Percentiles rank a stretch among this genome's conserved stretches.
Evolutionary conservation across 2,888 invertebrate species (phyloP).

Genomic region (Cosmia trapezina): DNA sequence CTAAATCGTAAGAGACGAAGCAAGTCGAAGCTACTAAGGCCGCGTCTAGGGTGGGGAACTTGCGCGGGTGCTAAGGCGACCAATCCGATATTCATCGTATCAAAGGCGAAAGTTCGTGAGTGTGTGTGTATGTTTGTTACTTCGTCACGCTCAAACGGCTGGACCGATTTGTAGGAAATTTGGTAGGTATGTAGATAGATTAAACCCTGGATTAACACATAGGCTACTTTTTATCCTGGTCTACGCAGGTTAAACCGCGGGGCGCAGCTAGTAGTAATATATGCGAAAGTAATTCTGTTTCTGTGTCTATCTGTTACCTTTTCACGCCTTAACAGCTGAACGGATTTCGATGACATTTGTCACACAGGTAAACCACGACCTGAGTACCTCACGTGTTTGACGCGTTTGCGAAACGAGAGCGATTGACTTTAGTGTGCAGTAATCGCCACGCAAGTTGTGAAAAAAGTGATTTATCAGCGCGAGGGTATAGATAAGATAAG

Average conservation of each 20-base stretch:
- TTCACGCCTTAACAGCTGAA: neutral
- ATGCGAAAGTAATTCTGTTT: too few species aligned
- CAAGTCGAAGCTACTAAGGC: slow-evolving; percentile 22
- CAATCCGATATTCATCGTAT: too few species aligned
- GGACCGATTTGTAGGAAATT: too few species aligned
- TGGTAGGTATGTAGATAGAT: too few species aligned
- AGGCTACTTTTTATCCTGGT: too few species aligned
- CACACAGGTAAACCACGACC: neutral
- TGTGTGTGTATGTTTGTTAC: neutral
- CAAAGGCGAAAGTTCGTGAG: neutral
- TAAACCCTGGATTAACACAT: too few species aligned
- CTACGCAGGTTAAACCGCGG: too few species aligned
- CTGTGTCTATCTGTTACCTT: neutral
- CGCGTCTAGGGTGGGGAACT: neutral
- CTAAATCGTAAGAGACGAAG: slow-evolving; percentile 22
- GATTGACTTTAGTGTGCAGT: neutral
- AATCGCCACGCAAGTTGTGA: too few species aligned
- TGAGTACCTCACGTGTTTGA: neutral
- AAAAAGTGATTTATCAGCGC: too few species aligned
- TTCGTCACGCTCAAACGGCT: too few species aligned
- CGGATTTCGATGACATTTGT: neutral
- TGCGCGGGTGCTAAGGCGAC: neutral
- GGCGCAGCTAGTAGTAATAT: too few species aligned
- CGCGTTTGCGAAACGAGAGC: neutral
- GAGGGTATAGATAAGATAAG: too few species aligned